phyloP scores from a whole-genome alignment of 2,888 invertebrate genomes.

The Crossocerus cetratus region DNA sequence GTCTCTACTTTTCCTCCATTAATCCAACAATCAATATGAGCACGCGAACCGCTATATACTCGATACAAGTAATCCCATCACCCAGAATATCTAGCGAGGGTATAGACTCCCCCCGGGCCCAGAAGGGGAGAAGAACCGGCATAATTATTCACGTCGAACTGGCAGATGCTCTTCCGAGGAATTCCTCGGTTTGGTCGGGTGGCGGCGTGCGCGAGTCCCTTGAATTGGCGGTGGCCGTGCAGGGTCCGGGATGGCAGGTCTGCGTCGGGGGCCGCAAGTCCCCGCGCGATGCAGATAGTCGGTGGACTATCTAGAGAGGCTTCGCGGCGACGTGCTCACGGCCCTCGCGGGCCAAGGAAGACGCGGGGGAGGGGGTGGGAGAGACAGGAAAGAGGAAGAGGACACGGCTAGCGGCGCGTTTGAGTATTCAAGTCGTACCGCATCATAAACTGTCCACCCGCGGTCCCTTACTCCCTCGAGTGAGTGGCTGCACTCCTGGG shows the following conservation, averaged over 20 bases:
- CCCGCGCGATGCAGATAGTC: constrained; percentile 44
- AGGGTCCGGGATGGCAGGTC: neutral
- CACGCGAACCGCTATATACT: too few species aligned
- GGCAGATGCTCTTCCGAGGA: neutral
- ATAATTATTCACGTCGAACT: neutral
- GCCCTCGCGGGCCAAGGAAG: constrained; percentile 18
- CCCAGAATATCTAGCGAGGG: neutral
- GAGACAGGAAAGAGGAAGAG: constrained; percentile 36
- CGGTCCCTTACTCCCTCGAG: constrained; percentile 47
- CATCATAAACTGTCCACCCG: constrained; percentile 73
- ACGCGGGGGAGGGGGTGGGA: constrained; percentile 1
- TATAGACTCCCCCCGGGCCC: neutral
- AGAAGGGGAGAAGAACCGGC: neutral
- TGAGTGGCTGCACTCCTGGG: constrained; percentile 12
- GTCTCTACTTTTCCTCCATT: neutral
- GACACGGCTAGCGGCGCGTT: constrained; percentile 68
- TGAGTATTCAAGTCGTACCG: constrained; percentile 72
- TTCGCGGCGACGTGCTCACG: constrained; percentile 33
- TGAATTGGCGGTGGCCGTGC: neutral
- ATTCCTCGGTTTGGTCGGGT: neutral
- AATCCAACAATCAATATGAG: neutral
- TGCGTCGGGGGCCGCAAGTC: neutral
- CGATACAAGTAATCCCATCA: neutral
- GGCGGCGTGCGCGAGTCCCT: constrained; percentile 3
- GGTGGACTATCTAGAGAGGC: constrained; percentile 27